Conservation (phyloP, 2,113 vertebrate genomes). For the Equus przewalskii region DNA sequence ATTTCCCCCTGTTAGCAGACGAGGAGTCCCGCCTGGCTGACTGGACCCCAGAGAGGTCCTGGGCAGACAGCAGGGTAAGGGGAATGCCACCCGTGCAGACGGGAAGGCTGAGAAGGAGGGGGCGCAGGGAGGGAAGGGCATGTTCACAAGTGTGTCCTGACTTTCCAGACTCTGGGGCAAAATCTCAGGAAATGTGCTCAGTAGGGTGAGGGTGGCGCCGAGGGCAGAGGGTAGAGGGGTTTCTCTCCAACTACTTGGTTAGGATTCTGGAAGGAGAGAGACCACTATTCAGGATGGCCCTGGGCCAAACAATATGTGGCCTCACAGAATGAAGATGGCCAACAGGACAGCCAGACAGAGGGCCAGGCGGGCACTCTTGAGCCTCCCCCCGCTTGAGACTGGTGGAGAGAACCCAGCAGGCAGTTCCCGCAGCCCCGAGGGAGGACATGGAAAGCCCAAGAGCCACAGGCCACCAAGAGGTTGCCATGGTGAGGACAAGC, state of each 20-base stretch:
- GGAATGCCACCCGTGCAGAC: neutral
- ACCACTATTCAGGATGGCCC: neutral
- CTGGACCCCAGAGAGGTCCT: neutral
- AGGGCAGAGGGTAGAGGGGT: neutral
- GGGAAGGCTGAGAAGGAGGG: neutral
- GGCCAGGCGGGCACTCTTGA: neutral
- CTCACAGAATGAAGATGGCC: neutral
- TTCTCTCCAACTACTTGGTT: neutral
- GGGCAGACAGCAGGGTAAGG: neutral
- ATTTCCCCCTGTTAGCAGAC: neutral
- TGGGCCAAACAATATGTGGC: neutral
- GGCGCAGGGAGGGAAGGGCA: neutral
- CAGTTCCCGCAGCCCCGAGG: neutral
- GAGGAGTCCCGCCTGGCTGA: too few species aligned
- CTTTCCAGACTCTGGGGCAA: neutral
- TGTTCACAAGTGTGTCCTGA: neutral
- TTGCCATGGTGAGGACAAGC: neutral
- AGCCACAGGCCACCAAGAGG: neutral
- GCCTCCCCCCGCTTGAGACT: neutral
- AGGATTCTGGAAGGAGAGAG: conserved; percentile 8
- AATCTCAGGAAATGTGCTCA: neutral
- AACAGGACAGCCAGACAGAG: neutral
- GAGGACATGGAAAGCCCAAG: neutral
- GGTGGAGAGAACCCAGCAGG: neutral
- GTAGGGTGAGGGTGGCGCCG: neutral